These are phyloP conservation scores for Xenops minutus DNA, from an alignment of 2,797 vertebrate genomes.

Conservation along the genomic window DNA sequence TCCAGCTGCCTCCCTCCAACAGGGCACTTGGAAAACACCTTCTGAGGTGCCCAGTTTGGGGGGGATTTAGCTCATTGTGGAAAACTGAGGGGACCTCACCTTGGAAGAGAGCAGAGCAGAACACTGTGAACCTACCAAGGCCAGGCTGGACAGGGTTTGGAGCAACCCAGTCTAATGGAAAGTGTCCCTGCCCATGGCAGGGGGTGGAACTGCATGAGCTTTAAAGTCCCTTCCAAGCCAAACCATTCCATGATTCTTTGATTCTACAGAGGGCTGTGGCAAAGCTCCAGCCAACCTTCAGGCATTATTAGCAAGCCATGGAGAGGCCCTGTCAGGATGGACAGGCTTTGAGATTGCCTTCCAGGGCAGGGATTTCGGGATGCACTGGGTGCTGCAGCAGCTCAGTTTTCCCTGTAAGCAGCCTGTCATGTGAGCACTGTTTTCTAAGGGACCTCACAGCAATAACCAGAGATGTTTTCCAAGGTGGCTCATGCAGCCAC, in stretches of 20 bases:
- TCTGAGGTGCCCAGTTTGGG: neutral
- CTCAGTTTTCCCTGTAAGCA: neutral
- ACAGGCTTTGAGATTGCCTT: neutral
- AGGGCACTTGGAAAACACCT: neutral
- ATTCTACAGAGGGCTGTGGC: neutral
- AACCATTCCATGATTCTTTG: neutral
- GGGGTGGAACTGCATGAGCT: neutral
- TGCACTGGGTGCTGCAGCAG: neutral
- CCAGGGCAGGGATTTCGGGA: neutral
- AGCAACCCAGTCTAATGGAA: neutral
- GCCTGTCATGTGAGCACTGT: neutral
- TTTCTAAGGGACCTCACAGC: neutral
- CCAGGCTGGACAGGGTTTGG: neutral
- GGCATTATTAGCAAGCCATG: conserved; percentile 13
- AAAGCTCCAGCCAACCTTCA: neutral
- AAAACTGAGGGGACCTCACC: neutral
- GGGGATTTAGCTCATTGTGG: neutral
- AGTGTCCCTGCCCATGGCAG: neutral
- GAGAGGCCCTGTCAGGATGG: conserved; percentile 4
- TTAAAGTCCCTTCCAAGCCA: neutral
- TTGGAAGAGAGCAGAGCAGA: neutral
- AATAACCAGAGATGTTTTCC: neutral
- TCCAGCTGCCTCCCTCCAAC: neutral
- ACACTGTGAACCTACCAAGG: neutral
- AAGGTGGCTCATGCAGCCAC: neutral